Conservation (phyloP, 2,113 vertebrate species). For the Proteles cristata region DNA sequence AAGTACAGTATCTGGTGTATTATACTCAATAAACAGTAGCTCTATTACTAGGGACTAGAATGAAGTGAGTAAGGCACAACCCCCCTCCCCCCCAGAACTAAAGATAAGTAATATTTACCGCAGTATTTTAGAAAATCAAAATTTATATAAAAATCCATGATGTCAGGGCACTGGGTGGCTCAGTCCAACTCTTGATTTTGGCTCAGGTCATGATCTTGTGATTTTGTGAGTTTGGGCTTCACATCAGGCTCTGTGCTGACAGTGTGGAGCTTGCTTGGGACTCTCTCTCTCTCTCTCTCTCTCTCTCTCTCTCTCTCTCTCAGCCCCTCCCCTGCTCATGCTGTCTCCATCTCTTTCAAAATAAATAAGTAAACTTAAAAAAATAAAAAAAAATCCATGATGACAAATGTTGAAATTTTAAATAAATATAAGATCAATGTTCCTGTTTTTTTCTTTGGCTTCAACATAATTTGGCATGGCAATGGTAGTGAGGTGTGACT, state of each 20-base stretch:
- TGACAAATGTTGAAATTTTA: background rate
- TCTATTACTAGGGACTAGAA: background rate
- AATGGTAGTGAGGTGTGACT: background rate
- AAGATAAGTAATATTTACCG: background rate
- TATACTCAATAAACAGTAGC: background rate
- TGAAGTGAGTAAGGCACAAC: background rate
- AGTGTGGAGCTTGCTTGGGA: too few species aligned
- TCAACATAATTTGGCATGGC: background rate
- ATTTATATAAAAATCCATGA: background rate
- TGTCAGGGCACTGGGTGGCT: background rate
- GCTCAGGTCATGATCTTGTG: too few species aligned
- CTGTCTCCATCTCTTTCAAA: too few species aligned
- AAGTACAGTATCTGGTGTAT: background rate
- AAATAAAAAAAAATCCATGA: background rate
- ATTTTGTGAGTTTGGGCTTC: too few species aligned
- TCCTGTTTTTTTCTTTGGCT: background rate
- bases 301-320: too few species aligned
- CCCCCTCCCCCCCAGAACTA: background rate
- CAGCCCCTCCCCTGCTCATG: too few species aligned
- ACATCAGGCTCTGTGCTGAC: too few species aligned
- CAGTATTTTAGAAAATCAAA: constrained; percentile 2
- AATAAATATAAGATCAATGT: background rate
- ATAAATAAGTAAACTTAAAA: too few species aligned
- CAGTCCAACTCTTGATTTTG: too few species aligned
- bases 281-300: too few species aligned